Percentiles rank a stretch among this genome's conserved stretches.
Evolutionary conservation across 2,797 vertebrate genomes (phyloP).

Genomic region (Stomatorhinus walkeri): DNA sequence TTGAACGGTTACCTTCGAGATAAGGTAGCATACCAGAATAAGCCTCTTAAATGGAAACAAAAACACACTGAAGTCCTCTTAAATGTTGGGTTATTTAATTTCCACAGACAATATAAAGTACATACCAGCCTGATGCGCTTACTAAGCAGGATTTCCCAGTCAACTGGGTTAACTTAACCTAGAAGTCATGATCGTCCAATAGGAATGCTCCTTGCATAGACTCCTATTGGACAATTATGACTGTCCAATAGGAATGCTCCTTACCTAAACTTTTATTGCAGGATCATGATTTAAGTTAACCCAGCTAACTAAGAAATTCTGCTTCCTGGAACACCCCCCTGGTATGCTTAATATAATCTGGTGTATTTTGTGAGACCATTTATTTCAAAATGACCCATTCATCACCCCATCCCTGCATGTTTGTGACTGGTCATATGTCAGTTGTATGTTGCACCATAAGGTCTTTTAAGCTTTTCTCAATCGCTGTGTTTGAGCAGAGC

Average conservation of each 20-base stretch:
- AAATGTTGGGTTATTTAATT: neutral
- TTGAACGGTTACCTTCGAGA: neutral
- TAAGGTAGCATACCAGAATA: constrained; percentile 11
- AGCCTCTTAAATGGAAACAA: neutral
- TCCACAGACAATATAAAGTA: neutral
- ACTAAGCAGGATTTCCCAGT: neutral
- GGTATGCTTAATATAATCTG: neutral
- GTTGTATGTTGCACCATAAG: neutral
- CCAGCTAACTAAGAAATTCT: neutral
- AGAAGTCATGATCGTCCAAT: neutral
- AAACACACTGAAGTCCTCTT: neutral
- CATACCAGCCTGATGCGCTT: neutral
- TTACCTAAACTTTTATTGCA: neutral
- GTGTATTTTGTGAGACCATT: neutral
- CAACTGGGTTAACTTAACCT: neutral
- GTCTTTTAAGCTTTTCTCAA: neutral
- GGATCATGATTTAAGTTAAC: neutral
- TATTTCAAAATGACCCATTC: neutral
- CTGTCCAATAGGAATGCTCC: neutral
- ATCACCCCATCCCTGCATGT: too few species aligned
- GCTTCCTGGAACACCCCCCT: neutral
- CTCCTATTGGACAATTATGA: neutral
- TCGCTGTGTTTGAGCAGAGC: neutral
- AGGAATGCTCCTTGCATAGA: neutral
- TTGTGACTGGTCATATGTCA: neutral